Evolutionary conservation across 1,140 invertebrate species (phyloP).

Genomic region (Drosophila triauraria): DNA sequence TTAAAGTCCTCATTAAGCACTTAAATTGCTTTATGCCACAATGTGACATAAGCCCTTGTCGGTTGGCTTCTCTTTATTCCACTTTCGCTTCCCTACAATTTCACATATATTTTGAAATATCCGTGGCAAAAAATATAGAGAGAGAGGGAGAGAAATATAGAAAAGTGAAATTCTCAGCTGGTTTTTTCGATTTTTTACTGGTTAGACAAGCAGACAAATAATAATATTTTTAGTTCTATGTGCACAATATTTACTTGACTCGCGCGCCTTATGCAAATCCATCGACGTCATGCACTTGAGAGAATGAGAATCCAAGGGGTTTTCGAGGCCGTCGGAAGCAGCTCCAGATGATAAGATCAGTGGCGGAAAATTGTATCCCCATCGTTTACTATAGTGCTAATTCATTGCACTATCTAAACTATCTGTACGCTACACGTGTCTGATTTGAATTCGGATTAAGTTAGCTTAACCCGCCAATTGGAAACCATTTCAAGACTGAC

Average conservation of each 20-base stretch:
- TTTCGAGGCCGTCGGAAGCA: constrained; percentile 32
- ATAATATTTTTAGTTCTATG: constrained; percentile 49
- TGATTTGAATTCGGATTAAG: constrained; percentile 36
- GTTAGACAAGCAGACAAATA: constrained; percentile 27
- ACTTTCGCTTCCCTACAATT: constrained; percentile 40
- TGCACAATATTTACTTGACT: constrained; percentile 49
- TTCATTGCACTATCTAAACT: constrained; percentile 47
- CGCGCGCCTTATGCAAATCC: constrained; percentile 18
- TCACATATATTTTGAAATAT: constrained; percentile 4
- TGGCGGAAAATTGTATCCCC: constrained; percentile 4
- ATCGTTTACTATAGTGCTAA: constrained; percentile 25
- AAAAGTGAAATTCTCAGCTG: constrained; percentile 30
- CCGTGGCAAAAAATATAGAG: not conserved
- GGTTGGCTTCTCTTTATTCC: not conserved
- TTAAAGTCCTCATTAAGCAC: constrained; percentile 12
- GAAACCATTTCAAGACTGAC: constrained; percentile 19
- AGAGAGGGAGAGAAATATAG: not conserved
- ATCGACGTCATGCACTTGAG: constrained; percentile 45
- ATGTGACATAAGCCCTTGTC: constrained; percentile 1
- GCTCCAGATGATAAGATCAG: constrained; percentile 43
- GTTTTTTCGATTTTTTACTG: constrained; percentile 7
- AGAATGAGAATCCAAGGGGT: constrained; percentile 9
- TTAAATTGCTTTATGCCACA: not conserved
- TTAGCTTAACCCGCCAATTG: constrained; percentile 6
- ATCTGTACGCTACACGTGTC: constrained; percentile 57